phyloP scores from a whole-genome alignment of 2,113 vertebrate genomes.

The Rhea pennata region DNA sequence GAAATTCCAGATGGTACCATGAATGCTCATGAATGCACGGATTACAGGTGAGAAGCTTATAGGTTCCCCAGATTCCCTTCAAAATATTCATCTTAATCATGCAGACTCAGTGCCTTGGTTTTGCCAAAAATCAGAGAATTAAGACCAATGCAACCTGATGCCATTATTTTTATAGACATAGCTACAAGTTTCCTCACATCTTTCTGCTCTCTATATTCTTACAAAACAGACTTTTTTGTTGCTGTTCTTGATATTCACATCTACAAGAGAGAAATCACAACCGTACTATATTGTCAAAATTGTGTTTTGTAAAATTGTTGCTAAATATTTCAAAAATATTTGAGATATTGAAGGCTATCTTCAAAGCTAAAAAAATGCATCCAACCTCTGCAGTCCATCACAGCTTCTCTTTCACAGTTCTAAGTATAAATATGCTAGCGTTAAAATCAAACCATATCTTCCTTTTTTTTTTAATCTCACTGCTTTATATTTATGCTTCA shows the following conservation, averaged over 20 bases:
- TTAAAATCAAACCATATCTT: neutral
- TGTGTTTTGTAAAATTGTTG: neutral
- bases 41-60: neutral
- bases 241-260: neutral
- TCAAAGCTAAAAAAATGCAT: neutral
- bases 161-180: neutral
- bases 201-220: neutral
- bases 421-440: neutral
- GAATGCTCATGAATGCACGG: neutral
- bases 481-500: neutral
- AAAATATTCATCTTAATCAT: neutral
- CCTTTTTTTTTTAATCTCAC: neutral
- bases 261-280: neutral
- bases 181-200: neutral
- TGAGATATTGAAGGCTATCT: neutral
- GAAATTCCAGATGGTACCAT: neutral
- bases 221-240: neutral
- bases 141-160: neutral
- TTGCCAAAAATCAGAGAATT: neutral
- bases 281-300: neutral
- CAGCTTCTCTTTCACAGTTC: neutral
- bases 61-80: neutral
- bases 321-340: conserved; percentile 28
- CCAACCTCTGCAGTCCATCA: neutral
- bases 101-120: neutral